Evolutionary conservation across 2,888 invertebrate species (phyloP), one percentile per base, ranked within the genome.

Genomic region (Acleris sparsana): DNA sequence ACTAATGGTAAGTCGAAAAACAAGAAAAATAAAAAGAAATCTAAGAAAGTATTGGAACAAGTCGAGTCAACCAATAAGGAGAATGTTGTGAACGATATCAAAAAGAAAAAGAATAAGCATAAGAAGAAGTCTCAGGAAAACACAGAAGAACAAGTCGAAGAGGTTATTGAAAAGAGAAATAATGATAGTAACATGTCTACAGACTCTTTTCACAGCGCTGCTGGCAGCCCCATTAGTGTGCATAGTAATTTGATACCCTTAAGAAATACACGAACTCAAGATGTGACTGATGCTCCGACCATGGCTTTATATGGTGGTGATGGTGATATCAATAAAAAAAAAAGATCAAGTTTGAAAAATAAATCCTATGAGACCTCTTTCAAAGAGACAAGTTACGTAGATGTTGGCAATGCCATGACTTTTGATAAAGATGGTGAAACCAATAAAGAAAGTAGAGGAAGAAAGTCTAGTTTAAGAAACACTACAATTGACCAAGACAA

Each of bases 201-300:
- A n/a, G 89, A 89, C 39, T 89, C 90, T 17, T 89, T 85, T 62
- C 84, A 89, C 66, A 90, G 88, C 69, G 89, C 89, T 84, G 84
- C 85, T 4, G 86, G 84, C 82, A 90, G 88, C 75, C 86, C 85
- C 13, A n/a, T 56, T 0, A 68, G 68, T 5, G n/a, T 49, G 46
- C 46, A 52, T 25, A 16, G n/a, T 13, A 53, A 16, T 18, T 39
- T 44, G 3, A 13, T 51, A 20, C 55, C 51, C n/a, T n/a, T 17
- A 16, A 29, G 33, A 7, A 20, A 65, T n/a, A 44, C n/a, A n/a
- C 53, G 5, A 51, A 44, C 33, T 7, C 44, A 52, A 20, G 25
- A 25, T 18, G 7, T 48, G 16, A 17, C 22, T 5, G 58, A 64
- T 25, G 39, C 17, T 18, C 25, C 57, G 2, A 29, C 13, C n/a